A percentile compares a stretch with the other conserved stretches of the same genome.
These are phyloP conservation scores for Crematogaster levior DNA, from an alignment of 2,888 invertebrate species.

Conservation along the genomic window DNA sequence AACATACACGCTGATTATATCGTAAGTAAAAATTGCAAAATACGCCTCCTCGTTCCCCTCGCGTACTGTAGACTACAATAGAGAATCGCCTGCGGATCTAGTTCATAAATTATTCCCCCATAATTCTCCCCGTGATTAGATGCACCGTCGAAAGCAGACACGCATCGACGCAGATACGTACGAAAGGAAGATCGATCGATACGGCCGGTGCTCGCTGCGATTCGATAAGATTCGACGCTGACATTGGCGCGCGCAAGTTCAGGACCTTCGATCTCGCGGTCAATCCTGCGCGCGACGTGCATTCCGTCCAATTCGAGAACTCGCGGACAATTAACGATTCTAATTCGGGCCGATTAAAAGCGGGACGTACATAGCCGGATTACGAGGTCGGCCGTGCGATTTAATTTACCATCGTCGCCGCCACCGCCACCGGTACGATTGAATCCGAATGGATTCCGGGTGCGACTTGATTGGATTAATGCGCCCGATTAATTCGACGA, in stretches of 20 bases:
- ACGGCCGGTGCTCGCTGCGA: not conserved
- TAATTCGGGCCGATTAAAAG: slow-evolving; percentile 77
- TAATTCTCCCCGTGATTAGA: slow-evolving; percentile 32
- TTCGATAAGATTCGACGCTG: slow-evolving; percentile 24
- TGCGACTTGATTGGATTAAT: slow-evolving; percentile 82
- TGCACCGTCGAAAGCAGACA: slow-evolving; percentile 31
- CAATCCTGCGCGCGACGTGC: slow-evolving; percentile 23
- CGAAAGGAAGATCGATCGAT: slow-evolving; percentile 46
- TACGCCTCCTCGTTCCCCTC: slow-evolving; percentile 8
- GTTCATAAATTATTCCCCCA: slow-evolving; percentile 45
- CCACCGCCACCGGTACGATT: slow-evolving; percentile 76
- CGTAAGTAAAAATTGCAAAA: not conserved
- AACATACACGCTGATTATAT: slow-evolving; percentile 2
- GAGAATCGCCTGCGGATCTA: slow-evolving; percentile 41
- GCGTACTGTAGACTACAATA: not conserved
- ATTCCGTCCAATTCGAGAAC: slow-evolving; percentile 49
- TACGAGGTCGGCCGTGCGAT: slow-evolving; percentile 76
- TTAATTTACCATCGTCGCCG: slow-evolving; percentile 77
- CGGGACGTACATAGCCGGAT: slow-evolving; percentile 61
- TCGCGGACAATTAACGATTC: slow-evolving; percentile 72
- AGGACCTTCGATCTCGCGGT: slow-evolving; percentile 29
- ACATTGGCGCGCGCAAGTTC: slow-evolving; percentile 42
- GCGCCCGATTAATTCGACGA: slow-evolving; percentile 83
- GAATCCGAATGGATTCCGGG: slow-evolving; percentile 82
- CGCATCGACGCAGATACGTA: slow-evolving; percentile 38